Evolutionary conservation across 2,113 vertebrate species (phyloP), one percentile per base, ranked within the genome.

Genomic region (Pristiophorus japonicus): DNA sequence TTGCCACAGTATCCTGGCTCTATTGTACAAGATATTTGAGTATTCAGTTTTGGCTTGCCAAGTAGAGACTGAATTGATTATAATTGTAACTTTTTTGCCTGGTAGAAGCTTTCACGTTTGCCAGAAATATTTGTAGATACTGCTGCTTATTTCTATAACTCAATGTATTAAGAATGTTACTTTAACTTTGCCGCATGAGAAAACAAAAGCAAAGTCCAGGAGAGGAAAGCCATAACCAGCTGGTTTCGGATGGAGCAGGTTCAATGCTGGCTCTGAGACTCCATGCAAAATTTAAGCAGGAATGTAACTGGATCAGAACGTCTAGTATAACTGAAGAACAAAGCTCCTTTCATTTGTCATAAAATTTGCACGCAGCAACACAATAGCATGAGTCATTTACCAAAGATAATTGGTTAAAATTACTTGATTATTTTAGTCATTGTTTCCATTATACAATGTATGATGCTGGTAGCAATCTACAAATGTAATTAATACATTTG

Each of bases 271-370:
- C 11, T 47, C 20, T 70, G 92, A 45, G 66, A 73, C 93, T 14
- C 45, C 65, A 73, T 94, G 93, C 42, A 94, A 94, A 47, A 94
- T 94, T 67, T 51, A 94, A 94, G 11, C 66, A 51, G 66, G 65
- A 70, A 94, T 18, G 93, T 94, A 94, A 94, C 93, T 51, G 22
- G 66, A 94, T 94, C 92, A 51, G 93, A 94, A 94, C 24, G 18
- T 94, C 24, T 51, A 70, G 66, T 51, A 70, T 94, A 94, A 70
- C 65, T 70, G 93, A 47, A 70, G 93, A 42, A 94, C 93, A 94
- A 94, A 94, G 65, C 65, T 47, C 66, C 65, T 94, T 94, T 94
- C 65, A 66, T 94, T 67, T 70, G 62, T 67, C 20, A 16, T 67
- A 34, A 70, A 47, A 94, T 94, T 94, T 70, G 11, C 66, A 94